Percentiles rank a stretch among this genome's conserved stretches.
Evolutionary conservation across 2,888 invertebrate species (phyloP).

Genomic region (Yponomeuta sedellus): DNA sequence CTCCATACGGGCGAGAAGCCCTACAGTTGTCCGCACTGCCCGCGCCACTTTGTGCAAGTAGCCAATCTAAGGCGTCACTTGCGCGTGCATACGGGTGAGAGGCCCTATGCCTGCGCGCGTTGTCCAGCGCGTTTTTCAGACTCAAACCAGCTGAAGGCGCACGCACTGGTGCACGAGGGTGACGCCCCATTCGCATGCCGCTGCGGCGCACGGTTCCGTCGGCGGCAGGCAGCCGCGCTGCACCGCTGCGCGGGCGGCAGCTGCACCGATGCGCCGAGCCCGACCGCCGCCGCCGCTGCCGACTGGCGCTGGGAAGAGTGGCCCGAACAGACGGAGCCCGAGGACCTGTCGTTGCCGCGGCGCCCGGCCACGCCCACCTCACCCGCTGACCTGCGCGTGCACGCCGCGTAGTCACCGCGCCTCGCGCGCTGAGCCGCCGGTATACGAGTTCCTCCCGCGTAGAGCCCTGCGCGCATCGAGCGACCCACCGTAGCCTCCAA

Average conservation of each 20-base stretch:
- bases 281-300: slow-evolving; percentile 55
- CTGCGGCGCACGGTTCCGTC: slow-evolving; percentile 87
- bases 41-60: slow-evolving; percentile 94
- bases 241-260: slow-evolving; percentile 83
- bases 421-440: slow-evolving; percentile 66
- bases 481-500: slow-evolving; percentile 24
- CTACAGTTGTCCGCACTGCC: slow-evolving; percentile 93
- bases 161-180: slow-evolving; percentile 91
- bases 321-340: slow-evolving; percentile 94
- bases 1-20: slow-evolving; percentile 96
- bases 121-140: slow-evolving; percentile 93
- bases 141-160: slow-evolving; percentile 94
- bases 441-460: slow-evolving; percentile 86
- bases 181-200: slow-evolving; percentile 92
- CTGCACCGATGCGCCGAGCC: slow-evolving; percentile 59
- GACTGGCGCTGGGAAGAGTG: slow-evolving; percentile 69
- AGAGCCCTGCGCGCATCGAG: slow-evolving; percentile 50
- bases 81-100: slow-evolving; percentile 93
- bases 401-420: slow-evolving; percentile 63
- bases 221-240: slow-evolving; percentile 91
- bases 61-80: slow-evolving; percentile 92
- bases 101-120: slow-evolving; percentile 90
- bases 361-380: slow-evolving; percentile 69
- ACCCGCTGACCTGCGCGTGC: slow-evolving; percentile 69
- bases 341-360: slow-evolving; percentile 87